Percentiles rank a stretch among this genome's conserved stretches.
phyloP scores from a whole-genome alignment of 2,888 invertebrate species.

The Cheilosia pagana region DNA sequence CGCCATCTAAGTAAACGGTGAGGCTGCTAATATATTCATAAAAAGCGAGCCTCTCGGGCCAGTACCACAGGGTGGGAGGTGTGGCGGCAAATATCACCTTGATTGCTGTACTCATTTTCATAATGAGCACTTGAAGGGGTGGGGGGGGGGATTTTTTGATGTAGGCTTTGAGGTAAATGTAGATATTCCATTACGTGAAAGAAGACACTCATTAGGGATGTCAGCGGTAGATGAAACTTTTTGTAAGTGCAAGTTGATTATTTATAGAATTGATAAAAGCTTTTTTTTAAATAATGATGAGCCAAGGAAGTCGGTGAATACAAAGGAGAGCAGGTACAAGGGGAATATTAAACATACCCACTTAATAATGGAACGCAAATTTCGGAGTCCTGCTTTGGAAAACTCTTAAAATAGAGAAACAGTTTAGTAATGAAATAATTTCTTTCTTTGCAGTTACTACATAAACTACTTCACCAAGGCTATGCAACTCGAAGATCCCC shows the following conservation, averaged over 20 bases:
- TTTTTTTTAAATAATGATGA: background rate
- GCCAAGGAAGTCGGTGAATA: background rate
- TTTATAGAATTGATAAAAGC: background rate
- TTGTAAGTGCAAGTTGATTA: conserved; percentile 20
- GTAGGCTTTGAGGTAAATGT: conserved; percentile 23
- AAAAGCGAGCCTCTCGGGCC: conserved; percentile 15
- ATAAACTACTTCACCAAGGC: conserved; percentile 89
- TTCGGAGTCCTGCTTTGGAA: too few species aligned
- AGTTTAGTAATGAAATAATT: background rate
- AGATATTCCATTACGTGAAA: conserved; percentile 1
- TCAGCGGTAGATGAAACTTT: conserved; percentile 8
- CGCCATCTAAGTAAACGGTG: conserved; percentile 45
- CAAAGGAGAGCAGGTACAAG: too few species aligned
- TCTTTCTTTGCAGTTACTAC: conserved; percentile 86
- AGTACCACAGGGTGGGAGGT: background rate
- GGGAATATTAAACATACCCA: too few species aligned
- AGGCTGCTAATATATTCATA: conserved; percentile 41
- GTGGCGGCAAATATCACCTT: conserved; percentile 10
- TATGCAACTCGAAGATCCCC: conserved; percentile 91
- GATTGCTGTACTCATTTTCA: conserved; percentile 44
- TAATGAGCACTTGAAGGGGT: background rate
- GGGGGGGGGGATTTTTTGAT: conserved; percentile 12
- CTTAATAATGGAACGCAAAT: too few species aligned
- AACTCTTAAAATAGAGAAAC: background rate
- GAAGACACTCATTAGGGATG: conserved; percentile 32